phyloP scores from a whole-genome alignment of 2,797 vertebrate genomes.

The Amphiprion clarkii region DNA sequence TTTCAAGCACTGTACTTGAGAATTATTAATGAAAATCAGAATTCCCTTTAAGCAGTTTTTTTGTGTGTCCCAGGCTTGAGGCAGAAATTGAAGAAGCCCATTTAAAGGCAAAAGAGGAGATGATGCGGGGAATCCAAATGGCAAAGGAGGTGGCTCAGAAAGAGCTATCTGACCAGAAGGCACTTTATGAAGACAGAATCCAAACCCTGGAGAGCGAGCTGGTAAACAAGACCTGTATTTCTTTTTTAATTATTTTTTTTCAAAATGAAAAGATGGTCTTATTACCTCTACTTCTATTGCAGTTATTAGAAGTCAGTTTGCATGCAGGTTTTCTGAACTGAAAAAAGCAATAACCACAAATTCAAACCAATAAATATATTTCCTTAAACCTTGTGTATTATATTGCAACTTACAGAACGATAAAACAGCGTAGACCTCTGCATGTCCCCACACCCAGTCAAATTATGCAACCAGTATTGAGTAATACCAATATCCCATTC shows the following conservation, averaged over 20 bases:
- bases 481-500: constrained; percentile 16
- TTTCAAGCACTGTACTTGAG: neutral
- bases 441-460: neutral
- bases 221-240: constrained; percentile 76
- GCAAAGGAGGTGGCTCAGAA: constrained; percentile 94
- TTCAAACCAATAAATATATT: neutral
- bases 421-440: neutral
- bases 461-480: neutral
- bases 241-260: neutral
- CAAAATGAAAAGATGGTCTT: no score
- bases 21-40: neutral
- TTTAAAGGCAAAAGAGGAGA: constrained; percentile 94
- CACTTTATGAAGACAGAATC: constrained; percentile 90
- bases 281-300: neutral
- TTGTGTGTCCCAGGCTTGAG: constrained; percentile 86
- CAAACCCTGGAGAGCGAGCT: constrained; percentile 89
- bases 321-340: neutral
- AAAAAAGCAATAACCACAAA: neutral
- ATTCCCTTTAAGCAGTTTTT: constrained; percentile 1
- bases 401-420: constrained; percentile 4
- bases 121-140: constrained; percentile 96
- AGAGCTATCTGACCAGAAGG: constrained; percentile 90
- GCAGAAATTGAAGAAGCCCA: constrained; percentile 95
- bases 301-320: neutral
- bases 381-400: neutral